A percentile compares a stretch with the other conserved stretches of the same genome.
These are phyloP conservation scores for Nanorana parkeri DNA, from an alignment of 2,113 vertebrate genomes.

Conservation along the genomic window DNA sequence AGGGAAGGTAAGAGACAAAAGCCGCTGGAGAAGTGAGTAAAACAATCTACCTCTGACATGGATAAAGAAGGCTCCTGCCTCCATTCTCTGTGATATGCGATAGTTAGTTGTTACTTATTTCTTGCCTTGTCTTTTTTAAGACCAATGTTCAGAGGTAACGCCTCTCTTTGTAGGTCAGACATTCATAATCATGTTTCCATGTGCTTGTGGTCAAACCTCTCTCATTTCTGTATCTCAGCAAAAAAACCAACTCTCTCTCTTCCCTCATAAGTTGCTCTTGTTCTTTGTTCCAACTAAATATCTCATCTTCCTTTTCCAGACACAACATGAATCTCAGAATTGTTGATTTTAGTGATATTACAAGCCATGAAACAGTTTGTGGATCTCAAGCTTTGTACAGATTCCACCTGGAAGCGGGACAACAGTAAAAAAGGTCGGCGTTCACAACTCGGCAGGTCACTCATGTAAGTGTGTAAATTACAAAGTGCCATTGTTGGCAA, in stretches of 20 bases:
- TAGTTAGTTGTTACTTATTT: too few species aligned
- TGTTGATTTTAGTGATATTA: slow-evolving; percentile 32
- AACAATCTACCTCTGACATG: too few species aligned
- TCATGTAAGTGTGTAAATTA: slow-evolving; percentile 29
- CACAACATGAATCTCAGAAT: slow-evolving; percentile 41
- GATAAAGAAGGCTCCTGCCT: too few species aligned
- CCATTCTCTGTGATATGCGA: too few species aligned
- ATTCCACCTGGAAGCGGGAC: slow-evolving; percentile 21
- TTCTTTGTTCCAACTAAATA: slow-evolving; percentile 39
- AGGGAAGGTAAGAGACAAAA: too few species aligned
- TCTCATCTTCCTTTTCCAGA: slow-evolving; percentile 38
- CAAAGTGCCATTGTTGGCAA: slow-evolving; percentile 25
- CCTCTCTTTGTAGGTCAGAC: neutral
- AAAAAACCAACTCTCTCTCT: neutral
- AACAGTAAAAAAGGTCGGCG: slow-evolving; percentile 22
- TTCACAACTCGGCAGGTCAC: slow-evolving; percentile 16
- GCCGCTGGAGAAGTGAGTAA: too few species aligned
- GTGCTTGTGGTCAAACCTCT: neutral
- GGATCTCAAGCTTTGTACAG: slow-evolving; percentile 39
- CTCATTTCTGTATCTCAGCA: slow-evolving; percentile 21
- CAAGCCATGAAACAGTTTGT: slow-evolving; percentile 30
- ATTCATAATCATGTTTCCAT: neutral
- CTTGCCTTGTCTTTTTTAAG: too few species aligned
- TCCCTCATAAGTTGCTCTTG: neutral
- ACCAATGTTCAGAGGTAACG: too few species aligned